Percentiles rank a stretch among this genome's conserved stretches.
phyloP scores from a whole-genome alignment of 1,140 invertebrate genomes.

The Penaeus vannamei region DNA sequence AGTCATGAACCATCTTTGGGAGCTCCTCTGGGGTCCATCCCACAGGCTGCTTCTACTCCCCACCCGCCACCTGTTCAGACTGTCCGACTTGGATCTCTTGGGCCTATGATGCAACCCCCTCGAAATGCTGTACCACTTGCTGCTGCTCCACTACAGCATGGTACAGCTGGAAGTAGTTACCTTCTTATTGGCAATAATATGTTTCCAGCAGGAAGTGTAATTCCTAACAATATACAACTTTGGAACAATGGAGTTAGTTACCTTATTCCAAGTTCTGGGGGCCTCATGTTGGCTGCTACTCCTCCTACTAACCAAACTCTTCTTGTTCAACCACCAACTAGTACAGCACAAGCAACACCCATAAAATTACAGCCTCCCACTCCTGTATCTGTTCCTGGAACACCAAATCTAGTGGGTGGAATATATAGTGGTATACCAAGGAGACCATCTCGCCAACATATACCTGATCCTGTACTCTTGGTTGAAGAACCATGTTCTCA shows the following conservation, averaged over 20 bases:
- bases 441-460: constrained; percentile 25
- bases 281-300: constrained; percentile 50
- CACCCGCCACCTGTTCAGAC: constrained; percentile 41
- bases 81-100: constrained; percentile 44
- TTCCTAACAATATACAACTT: constrained; percentile 51
- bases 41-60: constrained; percentile 33
- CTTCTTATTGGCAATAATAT: constrained; percentile 57
- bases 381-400: constrained; percentile 28
- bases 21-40: constrained; percentile 27
- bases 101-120: constrained; percentile 46
- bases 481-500: constrained; percentile 40
- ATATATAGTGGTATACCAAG: constrained; percentile 37
- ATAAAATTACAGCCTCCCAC: constrained; percentile 37
- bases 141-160: constrained; percentile 41
- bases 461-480: constrained; percentile 39
- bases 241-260: constrained; percentile 54
- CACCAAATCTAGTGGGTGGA: constrained; percentile 21
- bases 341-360: constrained; percentile 39
- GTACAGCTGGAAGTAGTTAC: constrained; percentile 43
- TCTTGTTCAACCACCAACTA: constrained; percentile 47
- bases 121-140: constrained; percentile 49
- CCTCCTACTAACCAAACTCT: constrained; percentile 53
- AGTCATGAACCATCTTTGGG: constrained; percentile 29
- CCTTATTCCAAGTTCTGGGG: constrained; percentile 57
- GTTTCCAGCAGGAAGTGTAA: constrained; percentile 57